phyloP scores from a whole-genome alignment of 1,140 invertebrate species.

The Augochlora pura region DNA sequence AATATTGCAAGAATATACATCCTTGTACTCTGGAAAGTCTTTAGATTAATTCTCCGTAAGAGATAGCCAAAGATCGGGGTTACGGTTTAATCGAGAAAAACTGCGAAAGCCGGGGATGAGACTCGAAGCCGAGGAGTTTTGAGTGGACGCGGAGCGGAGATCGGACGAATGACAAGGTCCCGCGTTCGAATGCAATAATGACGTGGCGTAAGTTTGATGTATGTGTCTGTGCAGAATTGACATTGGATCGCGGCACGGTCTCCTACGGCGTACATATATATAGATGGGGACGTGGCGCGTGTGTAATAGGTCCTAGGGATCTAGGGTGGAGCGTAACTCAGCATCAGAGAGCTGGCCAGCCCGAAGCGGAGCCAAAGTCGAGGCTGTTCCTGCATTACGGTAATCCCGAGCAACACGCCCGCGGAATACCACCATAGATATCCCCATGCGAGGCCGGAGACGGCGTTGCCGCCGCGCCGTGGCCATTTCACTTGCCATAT shows the following conservation, averaged over 20 bases:
- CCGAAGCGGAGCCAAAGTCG: constrained; percentile 37
- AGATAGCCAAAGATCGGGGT: too few relatives aligned
- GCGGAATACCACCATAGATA: constrained; percentile 67
- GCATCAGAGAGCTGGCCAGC: constrained; percentile 66
- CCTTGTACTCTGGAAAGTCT: too few relatives aligned
- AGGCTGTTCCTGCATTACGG: constrained; percentile 63
- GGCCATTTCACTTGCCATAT: constrained; percentile 66
- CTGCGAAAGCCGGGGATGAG: too few relatives aligned
- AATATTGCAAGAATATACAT: too few relatives aligned
- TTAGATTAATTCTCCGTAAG: too few relatives aligned
- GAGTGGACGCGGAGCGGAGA: background rate
- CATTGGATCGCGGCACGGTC: constrained; percentile 34
- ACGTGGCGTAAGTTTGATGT: constrained; percentile 35
- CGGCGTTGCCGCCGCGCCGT: constrained; percentile 26
- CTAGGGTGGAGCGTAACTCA: constrained; percentile 74
- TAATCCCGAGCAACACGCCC: constrained; percentile 72
- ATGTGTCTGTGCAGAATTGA: constrained; percentile 25
- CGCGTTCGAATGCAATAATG: background rate
- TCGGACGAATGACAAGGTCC: background rate
- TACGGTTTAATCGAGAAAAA: too few relatives aligned
- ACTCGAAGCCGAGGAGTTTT: too few relatives aligned
- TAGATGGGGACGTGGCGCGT: constrained; percentile 64
- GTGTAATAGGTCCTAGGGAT: constrained; percentile 71
- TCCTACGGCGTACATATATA: constrained; percentile 70
- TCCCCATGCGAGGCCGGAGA: constrained; percentile 37